Percentiles rank a stretch among this genome's conserved stretches.
Conservation (phyloP, 2,113 vertebrate species). For the Xenopus borealis region DNA sequence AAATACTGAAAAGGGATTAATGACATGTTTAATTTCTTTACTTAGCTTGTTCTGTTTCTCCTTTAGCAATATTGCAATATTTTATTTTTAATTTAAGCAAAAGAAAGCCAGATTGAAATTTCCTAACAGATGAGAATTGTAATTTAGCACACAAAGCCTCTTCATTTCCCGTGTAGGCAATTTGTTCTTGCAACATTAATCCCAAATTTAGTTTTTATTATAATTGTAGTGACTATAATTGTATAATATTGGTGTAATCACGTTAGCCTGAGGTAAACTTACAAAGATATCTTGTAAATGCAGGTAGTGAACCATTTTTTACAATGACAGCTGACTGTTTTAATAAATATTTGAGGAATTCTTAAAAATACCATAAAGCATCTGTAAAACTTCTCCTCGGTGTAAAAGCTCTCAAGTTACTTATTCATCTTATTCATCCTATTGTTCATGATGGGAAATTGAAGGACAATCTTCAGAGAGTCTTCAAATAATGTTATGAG, state of each 20-base stretch:
- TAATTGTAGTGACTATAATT: neutral
- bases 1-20: neutral
- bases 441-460: too few species aligned
- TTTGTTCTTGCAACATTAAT: constrained; percentile 7
- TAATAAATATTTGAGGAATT: too few species aligned
- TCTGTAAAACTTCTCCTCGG: too few species aligned
- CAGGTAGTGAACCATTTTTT: neutral
- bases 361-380: too few species aligned
- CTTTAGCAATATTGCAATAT: neutral
- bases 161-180: neutral
- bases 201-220: constrained; percentile 3
- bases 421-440: too few species aligned
- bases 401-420: too few species aligned
- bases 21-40: neutral
- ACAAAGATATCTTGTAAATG: neutral
- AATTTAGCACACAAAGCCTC: neutral
- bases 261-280: neutral
- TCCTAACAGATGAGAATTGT: neutral
- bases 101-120: neutral
- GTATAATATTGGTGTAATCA: neutral
- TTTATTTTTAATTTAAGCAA: neutral
- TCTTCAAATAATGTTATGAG: too few species aligned
- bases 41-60: neutral
- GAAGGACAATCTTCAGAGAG: too few species aligned
- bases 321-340: too few species aligned